phyloP scores from a whole-genome alignment of 1,140 invertebrate genomes.

The Nomia melanderi region DNA sequence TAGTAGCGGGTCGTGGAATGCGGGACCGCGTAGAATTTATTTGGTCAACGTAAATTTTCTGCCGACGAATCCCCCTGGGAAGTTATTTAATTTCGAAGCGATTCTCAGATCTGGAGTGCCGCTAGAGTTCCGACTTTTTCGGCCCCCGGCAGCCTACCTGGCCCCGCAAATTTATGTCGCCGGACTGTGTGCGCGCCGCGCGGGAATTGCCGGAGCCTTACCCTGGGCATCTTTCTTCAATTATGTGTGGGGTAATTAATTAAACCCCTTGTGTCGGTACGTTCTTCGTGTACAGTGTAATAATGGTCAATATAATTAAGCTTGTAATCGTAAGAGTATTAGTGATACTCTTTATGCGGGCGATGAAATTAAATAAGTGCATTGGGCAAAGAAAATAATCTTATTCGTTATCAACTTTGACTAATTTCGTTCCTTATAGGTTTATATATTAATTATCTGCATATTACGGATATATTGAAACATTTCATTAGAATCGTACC shows the following conservation, averaged over 20 bases:
- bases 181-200: background rate
- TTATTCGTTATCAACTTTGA: no score
- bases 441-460: no score
- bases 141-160: constrained; percentile 1
- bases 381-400: no score
- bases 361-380: no score
- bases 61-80: constrained; percentile 56
- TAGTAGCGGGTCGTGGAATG: constrained; percentile 59
- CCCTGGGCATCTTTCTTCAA: constrained; percentile 25
- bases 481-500: no score
- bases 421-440: no score
- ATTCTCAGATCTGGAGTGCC: constrained; percentile 59
- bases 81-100: constrained; percentile 64
- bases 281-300: no score
- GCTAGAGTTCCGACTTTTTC: constrained; percentile 42
- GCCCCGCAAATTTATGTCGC: constrained; percentile 42
- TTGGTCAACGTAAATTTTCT: constrained; percentile 62
- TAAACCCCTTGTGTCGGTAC: background rate
- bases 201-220: constrained; percentile 2
- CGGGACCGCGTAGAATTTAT: constrained; percentile 60
- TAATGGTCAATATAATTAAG: no score
- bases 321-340: no score
- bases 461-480: no score
- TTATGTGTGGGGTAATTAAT: background rate
- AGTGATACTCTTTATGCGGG: no score